Evolutionary conservation across 2,113 vertebrate genomes (phyloP).

Genomic region (Sinocyclocheilus maitianheensis): DNA sequence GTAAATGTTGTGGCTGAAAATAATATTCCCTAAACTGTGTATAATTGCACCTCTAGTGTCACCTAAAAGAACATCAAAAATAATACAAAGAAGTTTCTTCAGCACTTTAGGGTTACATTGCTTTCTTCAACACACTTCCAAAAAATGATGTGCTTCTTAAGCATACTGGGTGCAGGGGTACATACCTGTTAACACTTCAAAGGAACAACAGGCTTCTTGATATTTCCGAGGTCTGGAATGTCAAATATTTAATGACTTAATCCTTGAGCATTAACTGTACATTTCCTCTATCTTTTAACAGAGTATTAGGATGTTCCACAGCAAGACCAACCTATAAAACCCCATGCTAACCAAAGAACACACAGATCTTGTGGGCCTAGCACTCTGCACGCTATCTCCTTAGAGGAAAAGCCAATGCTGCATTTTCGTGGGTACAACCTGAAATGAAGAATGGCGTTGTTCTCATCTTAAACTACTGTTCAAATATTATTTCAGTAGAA

Average conservation of each 20-base stretch:
- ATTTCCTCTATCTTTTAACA: neutral
- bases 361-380: conserved; percentile 63
- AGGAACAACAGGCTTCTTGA: neutral
- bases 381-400: conserved; percentile 41
- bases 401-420: conserved; percentile 66
- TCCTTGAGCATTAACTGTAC: conserved; percentile 14
- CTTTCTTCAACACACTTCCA: neutral
- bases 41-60: neutral
- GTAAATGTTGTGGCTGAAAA: neutral
- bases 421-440: conserved; percentile 71
- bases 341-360: conserved; percentile 51
- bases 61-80: neutral
- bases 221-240: neutral
- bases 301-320: neutral
- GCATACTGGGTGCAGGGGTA: neutral
- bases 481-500: conserved; percentile 78
- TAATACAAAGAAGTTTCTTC: neutral
- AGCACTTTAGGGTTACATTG: neutral
- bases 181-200: neutral
- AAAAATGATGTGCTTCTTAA: neutral
- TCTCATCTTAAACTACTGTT: conserved; percentile 72
- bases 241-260: neutral
- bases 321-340: neutral
- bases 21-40: neutral
- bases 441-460: conserved; percentile 71